Conservation (phyloP, 2,113 vertebrate genomes). For the Andinoacara biseriatus region DNA sequence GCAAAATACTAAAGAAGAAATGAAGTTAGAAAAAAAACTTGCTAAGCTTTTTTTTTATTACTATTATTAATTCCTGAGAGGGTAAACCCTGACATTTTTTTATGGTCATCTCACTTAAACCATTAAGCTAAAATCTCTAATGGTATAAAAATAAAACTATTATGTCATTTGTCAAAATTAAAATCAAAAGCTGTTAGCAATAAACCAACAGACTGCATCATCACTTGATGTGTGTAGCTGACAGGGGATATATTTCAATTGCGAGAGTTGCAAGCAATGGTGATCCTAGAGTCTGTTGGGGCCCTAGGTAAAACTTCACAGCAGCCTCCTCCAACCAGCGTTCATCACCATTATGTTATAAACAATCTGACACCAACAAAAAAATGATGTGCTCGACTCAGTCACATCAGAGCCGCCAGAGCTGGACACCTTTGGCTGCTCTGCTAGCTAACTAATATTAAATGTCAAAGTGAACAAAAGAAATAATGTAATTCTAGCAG, state of each 20-base stretch:
- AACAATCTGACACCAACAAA: not conserved
- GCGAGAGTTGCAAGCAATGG: not conserved
- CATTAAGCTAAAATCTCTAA: not conserved
- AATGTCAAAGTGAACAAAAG: not conserved
- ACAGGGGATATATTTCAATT: not conserved
- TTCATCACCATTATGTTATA: not conserved
- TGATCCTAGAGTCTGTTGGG: not conserved
- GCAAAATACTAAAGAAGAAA: constrained; percentile 2
- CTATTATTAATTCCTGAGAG: not conserved
- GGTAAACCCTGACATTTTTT: not conserved
- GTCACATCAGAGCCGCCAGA: too few relatives aligned
- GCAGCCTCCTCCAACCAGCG: not conserved
- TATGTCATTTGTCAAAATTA: not conserved
- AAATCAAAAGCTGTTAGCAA: not conserved
- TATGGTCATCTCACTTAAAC: not conserved
- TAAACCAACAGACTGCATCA: not conserved
- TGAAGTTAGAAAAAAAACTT: not conserved
- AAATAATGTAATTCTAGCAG: not conserved
- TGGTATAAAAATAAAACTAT: not conserved
- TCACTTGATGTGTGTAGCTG: not conserved
- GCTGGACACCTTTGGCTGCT: too few relatives aligned
- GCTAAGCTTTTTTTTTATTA: not conserved
- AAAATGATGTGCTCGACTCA: too few relatives aligned
- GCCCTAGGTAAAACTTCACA: not conserved
- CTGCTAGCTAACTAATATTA: not conserved